Percentiles rank a stretch among this genome's conserved stretches.
Evolutionary conservation across 2,113 vertebrate species (phyloP).

Genomic region (Origma solitaria): DNA sequence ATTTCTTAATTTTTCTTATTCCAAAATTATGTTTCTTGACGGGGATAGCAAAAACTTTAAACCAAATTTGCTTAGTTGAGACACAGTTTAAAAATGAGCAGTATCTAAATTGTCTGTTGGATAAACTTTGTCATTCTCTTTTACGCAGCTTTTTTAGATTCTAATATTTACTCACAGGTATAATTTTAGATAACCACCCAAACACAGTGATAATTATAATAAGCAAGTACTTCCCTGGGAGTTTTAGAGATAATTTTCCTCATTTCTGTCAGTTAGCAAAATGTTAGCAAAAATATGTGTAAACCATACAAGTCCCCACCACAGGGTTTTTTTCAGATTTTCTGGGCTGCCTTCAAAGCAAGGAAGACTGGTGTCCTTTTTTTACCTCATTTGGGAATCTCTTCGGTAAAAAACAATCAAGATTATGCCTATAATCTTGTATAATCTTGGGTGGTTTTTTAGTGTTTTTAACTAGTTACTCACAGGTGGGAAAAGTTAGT

Average conservation of each 20-base stretch:
- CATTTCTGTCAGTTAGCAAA: neutral
- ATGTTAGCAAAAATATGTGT: neutral
- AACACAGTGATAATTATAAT: neutral
- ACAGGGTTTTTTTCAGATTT: neutral
- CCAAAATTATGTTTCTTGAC: neutral
- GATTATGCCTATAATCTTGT: neutral
- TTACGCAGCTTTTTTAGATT: neutral
- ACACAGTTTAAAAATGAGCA: neutral
- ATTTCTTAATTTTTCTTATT: neutral
- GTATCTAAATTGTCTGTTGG: neutral
- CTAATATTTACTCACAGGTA: neutral
- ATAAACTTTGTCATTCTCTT: neutral
- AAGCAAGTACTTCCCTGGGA: neutral
- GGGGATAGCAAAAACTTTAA: neutral
- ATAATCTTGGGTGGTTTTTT: neutral
- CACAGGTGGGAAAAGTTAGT: neutral
- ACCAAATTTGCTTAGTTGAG: neutral
- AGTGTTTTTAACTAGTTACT: neutral
- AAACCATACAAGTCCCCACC: neutral
- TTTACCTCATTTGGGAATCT: neutral
- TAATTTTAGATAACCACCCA: neutral
- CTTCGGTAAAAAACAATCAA: neutral
- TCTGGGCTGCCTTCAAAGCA: neutral
- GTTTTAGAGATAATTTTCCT: neutral
- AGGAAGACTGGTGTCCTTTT: neutral